Evolutionary conservation across 2,113 vertebrate species (phyloP).

Genomic region (Poeciliopsis prolifica): DNA sequence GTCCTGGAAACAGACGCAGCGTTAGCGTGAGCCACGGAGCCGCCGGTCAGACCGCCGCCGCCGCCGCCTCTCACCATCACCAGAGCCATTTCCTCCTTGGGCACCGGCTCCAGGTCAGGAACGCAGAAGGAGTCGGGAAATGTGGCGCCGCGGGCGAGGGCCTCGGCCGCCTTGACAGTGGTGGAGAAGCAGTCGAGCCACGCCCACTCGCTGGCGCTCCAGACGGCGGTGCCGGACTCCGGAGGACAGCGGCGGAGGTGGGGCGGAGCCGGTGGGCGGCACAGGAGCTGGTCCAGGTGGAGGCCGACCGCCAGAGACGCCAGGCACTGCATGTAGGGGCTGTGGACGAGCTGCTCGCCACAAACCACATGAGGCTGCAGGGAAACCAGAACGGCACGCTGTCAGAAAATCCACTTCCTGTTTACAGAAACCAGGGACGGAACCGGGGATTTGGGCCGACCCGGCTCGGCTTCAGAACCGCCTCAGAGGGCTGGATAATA

Average conservation of each 20-base stretch:
- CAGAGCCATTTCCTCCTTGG: slow-evolving; percentile 89
- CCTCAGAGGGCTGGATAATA: too few species aligned
- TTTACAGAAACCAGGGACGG: too few species aligned
- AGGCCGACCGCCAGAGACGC: slow-evolving; percentile 94
- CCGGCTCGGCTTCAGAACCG: too few species aligned
- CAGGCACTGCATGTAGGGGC: slow-evolving; percentile 97
- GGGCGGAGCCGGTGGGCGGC: slow-evolving; percentile 85
- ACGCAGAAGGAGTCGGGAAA: slow-evolving; percentile 94
- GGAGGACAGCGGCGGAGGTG: slow-evolving; percentile 84
- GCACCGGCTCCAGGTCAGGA: slow-evolving; percentile 93
- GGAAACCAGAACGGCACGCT: neutral
- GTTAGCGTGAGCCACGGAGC: neutral
- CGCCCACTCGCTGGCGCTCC: slow-evolving; percentile 93
- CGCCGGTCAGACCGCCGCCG: neutral
- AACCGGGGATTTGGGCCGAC: too few species aligned
- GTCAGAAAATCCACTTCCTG: too few species aligned
- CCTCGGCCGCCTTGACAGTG: slow-evolving; percentile 95
- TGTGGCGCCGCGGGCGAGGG: slow-evolving; percentile 87
- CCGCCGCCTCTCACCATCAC: slow-evolving; percentile 86
- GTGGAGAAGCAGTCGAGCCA: slow-evolving; percentile 97
- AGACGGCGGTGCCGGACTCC: slow-evolving; percentile 79
- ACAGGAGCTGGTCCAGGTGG: slow-evolving; percentile 90
- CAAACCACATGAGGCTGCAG: slow-evolving; percentile 93
- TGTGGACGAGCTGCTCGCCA: slow-evolving; percentile 96
- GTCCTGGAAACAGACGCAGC: slow-evolving; percentile 79